Evolutionary conservation across 2,797 vertebrate species (phyloP), one percentile per base, ranked within the genome.

Genomic region (Cossypha dichroa): DNA sequence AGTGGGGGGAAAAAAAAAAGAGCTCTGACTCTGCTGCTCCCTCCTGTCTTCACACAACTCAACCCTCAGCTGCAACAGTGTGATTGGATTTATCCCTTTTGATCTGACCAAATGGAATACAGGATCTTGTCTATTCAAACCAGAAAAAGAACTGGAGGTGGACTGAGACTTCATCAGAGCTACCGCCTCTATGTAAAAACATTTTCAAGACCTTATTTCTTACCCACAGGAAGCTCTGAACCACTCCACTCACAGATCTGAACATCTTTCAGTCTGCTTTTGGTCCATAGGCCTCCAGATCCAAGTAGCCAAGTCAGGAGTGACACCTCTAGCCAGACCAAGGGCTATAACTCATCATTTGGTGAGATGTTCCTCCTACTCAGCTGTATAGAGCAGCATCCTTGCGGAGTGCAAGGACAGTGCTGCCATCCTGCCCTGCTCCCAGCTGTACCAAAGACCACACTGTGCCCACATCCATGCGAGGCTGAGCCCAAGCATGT

Each of bases 291-390:
- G 10, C 16, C n/a, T 88, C 56, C 56, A 80, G 74, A 66, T 41
- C 15, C 17, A 46, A 68, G 66, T 10, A 33, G 36, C 19, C 41
- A 55, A 34, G 33, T n/a, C 49, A 81, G 62, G 21, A 75, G 8
- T 36, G 33, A 73, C n/a, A 33, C 10, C 26, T 85, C 13, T 68
- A 55, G 33, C 20, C 26, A 41, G 58, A 38, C 10, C 5, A 2
- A 64, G 29, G 12, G 7, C 38, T 25, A 9, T 67, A 70, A 59
- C 10, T 72, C 38, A 31, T 26, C 0, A 0, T 59, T 63, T 25
- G 22, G 31, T 51, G 76, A 83, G 26, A n/a, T 40, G 22, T 69
- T 70, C 26, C 68, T 67, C 56, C 40, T 16, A 5, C 14, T 15
- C 45, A 22, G 11, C n/a, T 38, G 15, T 12, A 60, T 18, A 66